phyloP scores from a whole-genome alignment of 2,888 invertebrate species.

The Didymodactylos carnosus region DNA sequence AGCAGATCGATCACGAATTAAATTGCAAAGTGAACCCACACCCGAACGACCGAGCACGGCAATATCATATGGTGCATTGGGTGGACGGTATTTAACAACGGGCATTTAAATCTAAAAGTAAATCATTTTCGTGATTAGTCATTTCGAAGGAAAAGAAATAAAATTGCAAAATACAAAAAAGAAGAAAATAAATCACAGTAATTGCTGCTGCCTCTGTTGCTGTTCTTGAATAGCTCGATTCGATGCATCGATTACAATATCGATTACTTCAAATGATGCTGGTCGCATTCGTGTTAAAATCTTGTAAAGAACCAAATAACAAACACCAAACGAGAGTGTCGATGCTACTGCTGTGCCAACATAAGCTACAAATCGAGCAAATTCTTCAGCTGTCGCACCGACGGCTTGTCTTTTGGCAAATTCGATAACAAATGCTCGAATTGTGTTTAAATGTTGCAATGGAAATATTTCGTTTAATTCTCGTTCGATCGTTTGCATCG shows the following conservation, averaged over 20 bases:
- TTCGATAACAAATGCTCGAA: neutral
- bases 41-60: slow-evolving; percentile 16
- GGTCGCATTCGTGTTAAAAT: neutral
- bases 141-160: neutral
- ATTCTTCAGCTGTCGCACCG: neutral
- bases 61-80: slow-evolving; percentile 14
- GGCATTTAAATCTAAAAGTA: too few species aligned
- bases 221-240: neutral
- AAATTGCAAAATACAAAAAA: neutral
- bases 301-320: neutral
- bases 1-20: neutral
- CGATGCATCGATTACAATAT: neutral
- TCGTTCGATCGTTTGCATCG: neutral
- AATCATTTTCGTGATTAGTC: too few species aligned
- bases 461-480: neutral
- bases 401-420: neutral
- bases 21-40: slow-evolving; percentile 7
- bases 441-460: neutral
- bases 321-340: neutral
- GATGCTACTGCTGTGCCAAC: neutral
- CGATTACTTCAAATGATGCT: neutral
- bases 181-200: too few species aligned
- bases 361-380: neutral
- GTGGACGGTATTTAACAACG: neutral
- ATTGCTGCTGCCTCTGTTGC: too few species aligned